Conservation (phyloP, 2,888 invertebrate genomes). For the Sinodicranocentrus sp. region DNA sequence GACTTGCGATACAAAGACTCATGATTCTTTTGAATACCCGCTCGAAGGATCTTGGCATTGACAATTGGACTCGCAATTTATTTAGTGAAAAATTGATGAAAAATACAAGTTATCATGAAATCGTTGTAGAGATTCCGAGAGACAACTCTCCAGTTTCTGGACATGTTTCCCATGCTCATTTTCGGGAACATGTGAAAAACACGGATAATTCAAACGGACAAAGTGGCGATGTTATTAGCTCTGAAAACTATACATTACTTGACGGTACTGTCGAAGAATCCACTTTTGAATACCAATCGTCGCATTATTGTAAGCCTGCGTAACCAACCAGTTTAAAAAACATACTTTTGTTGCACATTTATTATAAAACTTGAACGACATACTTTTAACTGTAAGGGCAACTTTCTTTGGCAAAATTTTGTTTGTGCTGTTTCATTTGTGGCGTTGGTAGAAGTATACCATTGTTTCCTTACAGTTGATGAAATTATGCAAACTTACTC, state of each 20-base stretch:
- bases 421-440: too few species aligned
- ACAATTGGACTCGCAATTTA: constrained; percentile 13
- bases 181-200: constrained; percentile 18
- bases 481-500: too few species aligned
- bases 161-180: constrained; percentile 25
- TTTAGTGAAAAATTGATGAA: constrained; percentile 40
- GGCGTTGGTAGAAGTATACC: too few species aligned
- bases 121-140: constrained; percentile 29
- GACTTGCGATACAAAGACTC: constrained; percentile 38
- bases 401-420: too few species aligned
- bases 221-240: not conserved
- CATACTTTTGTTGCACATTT: too few species aligned
- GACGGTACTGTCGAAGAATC: not conserved
- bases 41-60: constrained; percentile 8
- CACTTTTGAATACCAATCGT: constrained; percentile 19
- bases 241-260: constrained; percentile 25
- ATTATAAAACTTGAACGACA: too few species aligned
- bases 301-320: constrained; percentile 44
- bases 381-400: too few species aligned
- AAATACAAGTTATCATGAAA: constrained; percentile 40
- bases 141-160: not conserved
- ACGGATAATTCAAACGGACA: not conserved
- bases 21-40: constrained; percentile 38
- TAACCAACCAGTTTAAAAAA: too few species aligned
- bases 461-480: too few species aligned